phyloP scores from a whole-genome alignment of 2,797 vertebrate species.

The Sebastes vulpes region DNA sequence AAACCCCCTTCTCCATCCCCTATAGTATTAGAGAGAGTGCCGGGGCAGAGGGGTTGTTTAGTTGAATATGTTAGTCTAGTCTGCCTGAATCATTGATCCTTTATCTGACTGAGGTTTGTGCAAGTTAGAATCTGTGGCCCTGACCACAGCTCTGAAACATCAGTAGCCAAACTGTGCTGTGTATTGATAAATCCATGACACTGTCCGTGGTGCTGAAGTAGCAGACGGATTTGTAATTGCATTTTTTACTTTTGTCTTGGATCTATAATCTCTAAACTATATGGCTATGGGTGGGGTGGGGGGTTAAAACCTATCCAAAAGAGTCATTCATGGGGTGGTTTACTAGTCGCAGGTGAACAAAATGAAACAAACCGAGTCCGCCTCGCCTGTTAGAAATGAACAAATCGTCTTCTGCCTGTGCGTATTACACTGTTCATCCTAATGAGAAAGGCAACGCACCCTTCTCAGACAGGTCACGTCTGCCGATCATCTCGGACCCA shows the following conservation, averaged over 20 bases:
- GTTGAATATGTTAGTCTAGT: not conserved
- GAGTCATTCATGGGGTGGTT: not conserved
- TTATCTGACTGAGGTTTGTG: not conserved
- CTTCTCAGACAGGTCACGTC: not conserved
- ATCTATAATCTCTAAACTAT: not conserved
- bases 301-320: not conserved
- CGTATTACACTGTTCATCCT: not conserved
- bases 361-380: not conserved
- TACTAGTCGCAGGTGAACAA: no score
- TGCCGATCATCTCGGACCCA: conserved; percentile 14
- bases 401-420: not conserved
- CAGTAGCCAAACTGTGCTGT: not conserved
- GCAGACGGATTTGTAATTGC: not conserved
- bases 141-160: not conserved
- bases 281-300: not conserved
- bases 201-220: not conserved
- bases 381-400: not conserved
- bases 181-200: not conserved
- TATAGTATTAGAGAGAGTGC: not conserved
- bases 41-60: not conserved
- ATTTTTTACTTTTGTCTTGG: not conserved
- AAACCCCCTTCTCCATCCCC: not conserved
- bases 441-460: conserved; percentile 10
- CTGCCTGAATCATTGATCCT: not conserved
- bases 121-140: not conserved